Conservation (phyloP, 2,888 invertebrate genomes). For the Mesopsocus fuscifrons region DNA sequence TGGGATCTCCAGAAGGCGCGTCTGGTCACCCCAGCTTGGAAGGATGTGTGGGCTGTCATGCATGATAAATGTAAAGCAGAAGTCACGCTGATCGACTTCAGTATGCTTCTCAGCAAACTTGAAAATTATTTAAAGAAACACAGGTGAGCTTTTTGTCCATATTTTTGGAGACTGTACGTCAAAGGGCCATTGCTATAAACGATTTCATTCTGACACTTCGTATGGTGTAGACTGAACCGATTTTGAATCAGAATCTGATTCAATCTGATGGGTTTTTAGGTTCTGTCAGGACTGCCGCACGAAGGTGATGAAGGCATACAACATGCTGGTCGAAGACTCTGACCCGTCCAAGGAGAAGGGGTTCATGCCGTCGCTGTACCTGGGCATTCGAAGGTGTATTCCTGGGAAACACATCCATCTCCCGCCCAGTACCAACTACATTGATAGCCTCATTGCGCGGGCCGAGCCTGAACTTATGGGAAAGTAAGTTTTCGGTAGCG, state of each 20-base stretch:
- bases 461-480: slow-evolving; percentile 85
- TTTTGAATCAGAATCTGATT: slow-evolving; percentile 12
- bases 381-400: slow-evolving; percentile 70
- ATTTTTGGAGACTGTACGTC: neutral
- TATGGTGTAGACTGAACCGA: neutral
- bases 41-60: slow-evolving; percentile 74
- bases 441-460: slow-evolving; percentile 67
- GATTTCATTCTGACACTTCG: neutral
- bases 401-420: slow-evolving; percentile 76
- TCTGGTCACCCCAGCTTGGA: slow-evolving; percentile 49
- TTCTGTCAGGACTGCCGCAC: slow-evolving; percentile 88
- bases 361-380: slow-evolving; percentile 69
- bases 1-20: slow-evolving; percentile 68
- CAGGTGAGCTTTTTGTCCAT: slow-evolving; percentile 27
- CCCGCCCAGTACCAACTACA: slow-evolving; percentile 71
- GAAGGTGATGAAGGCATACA: slow-evolving; percentile 73
- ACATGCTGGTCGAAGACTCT: slow-evolving; percentile 64
- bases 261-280: slow-evolving; percentile 20
- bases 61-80: slow-evolving; percentile 59
- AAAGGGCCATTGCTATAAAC: too few relatives aligned
- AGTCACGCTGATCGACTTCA: slow-evolving; percentile 71
- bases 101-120: slow-evolving; percentile 63
- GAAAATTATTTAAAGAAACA: slow-evolving; percentile 84
- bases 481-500: slow-evolving; percentile 29
- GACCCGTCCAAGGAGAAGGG: slow-evolving; percentile 77